Evolutionary conservation across 2,888 invertebrate genomes (phyloP).

Genomic region (Hoplodrina ambigua): DNA sequence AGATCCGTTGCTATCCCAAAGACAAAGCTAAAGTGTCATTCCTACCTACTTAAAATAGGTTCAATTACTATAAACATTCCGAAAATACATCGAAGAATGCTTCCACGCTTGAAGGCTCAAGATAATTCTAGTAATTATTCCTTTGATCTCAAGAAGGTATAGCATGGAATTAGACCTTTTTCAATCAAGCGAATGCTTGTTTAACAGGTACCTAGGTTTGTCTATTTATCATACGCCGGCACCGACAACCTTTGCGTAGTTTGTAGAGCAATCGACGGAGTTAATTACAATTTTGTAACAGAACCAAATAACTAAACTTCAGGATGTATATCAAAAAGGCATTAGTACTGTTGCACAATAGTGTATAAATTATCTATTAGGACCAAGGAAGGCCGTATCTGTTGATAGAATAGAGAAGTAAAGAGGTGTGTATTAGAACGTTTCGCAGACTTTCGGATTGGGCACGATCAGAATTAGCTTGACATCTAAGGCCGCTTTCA

Average conservation of each 20-base stretch:
- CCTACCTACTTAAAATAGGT: neutral
- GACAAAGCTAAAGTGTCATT: too few relatives aligned
- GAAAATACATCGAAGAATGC: conserved; percentile 34
- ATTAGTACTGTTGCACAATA: conserved; percentile 58
- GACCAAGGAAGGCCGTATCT: conserved; percentile 43
- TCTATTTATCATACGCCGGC: neutral
- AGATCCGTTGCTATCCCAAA: too few relatives aligned
- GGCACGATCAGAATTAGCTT: too few relatives aligned
- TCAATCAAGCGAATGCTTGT: conserved; percentile 30
- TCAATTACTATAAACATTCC: conserved; percentile 31
- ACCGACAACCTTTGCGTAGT: conserved; percentile 16
- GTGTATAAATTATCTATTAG: conserved; percentile 48
- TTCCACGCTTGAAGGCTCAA: conserved; percentile 23
- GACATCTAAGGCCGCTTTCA: too few relatives aligned
- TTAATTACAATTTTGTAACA: conserved; percentile 57
- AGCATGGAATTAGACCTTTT: conserved; percentile 43
- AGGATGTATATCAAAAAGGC: conserved; percentile 62
- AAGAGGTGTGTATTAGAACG: neutral
- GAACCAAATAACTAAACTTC: conserved; percentile 48
- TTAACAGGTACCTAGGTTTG: neutral
- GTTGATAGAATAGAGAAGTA: conserved; percentile 31
- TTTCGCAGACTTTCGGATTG: too few relatives aligned
- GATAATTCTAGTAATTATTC: conserved; percentile 24
- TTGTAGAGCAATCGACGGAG: conserved; percentile 36
- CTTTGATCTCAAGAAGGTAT: conserved; percentile 34